A percentile compares a stretch with the other conserved stretches of the same genome.
These are phyloP conservation scores for Tipula confusa DNA, from an alignment of 2,888 invertebrate genomes.

Conservation along the genomic window DNA sequence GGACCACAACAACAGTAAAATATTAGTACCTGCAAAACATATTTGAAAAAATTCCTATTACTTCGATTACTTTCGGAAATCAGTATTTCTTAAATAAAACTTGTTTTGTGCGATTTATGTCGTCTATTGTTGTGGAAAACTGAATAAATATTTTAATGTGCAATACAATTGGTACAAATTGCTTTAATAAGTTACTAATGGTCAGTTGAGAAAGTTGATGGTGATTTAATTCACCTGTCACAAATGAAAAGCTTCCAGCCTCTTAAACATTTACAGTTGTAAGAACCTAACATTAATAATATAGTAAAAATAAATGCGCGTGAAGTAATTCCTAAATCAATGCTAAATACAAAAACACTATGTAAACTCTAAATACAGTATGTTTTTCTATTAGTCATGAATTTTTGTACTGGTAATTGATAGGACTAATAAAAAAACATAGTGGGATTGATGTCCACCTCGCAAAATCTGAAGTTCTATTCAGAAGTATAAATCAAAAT, in stretches of 20 bases:
- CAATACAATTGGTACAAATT: neutral
- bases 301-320: no score
- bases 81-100: neutral
- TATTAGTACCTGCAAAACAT: neutral
- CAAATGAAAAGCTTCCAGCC: conserved; percentile 14
- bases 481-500: no score
- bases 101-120: neutral
- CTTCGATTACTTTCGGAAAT: neutral
- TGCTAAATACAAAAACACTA: no score
- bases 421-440: no score
- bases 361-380: no score
- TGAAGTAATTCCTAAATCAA: no score
- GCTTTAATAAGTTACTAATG: neutral
- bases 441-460: no score
- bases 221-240: neutral
- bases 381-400: no score
- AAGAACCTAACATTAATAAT: neutral
- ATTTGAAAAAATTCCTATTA: neutral
- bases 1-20: conserved; percentile 26
- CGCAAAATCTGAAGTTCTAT: no score
- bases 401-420: no score
- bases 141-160: neutral
- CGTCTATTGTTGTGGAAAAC: neutral
- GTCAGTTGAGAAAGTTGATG: neutral
- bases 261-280: neutral